A percentile compares a stretch with the other conserved stretches of the same genome.
phyloP scores from a whole-genome alignment of 92 coral and sea anemone genomes.

The Porites cylindrica region DNA sequence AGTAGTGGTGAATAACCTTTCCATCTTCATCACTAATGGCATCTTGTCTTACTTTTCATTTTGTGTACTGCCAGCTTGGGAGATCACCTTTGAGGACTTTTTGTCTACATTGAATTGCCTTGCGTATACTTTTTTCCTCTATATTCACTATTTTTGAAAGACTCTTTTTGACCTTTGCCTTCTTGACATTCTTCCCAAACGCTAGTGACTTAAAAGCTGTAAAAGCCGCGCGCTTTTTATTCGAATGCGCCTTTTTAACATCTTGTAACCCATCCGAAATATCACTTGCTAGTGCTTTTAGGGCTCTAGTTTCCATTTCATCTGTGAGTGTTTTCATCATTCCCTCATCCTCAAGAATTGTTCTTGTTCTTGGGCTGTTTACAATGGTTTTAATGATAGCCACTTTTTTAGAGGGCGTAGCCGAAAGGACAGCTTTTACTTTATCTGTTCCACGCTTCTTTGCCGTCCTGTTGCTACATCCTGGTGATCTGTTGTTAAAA shows the following conservation, averaged over 20 bases:
- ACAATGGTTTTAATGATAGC: conserved; percentile 14
- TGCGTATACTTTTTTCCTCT: conserved; percentile 23
- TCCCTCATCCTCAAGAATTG: conserved; percentile 20
- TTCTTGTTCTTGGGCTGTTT: conserved; percentile 43
- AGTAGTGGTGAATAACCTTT: conserved; percentile 26
- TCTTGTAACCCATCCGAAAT: conserved; percentile 63
- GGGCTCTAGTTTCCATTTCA: too few species aligned
- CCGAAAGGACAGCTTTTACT: conserved; percentile 26
- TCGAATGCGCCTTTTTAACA: conserved; percentile 53
- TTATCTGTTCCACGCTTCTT: conserved; percentile 34
- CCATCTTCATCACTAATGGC: conserved; percentile 45
- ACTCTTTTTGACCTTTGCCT: conserved; percentile 39
- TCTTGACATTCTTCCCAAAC: conserved; percentile 45
- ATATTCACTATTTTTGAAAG: conserved; percentile 45
- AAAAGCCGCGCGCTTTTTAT: conserved; percentile 57
- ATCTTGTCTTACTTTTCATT: conserved; percentile 25
- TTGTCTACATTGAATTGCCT: conserved; percentile 20
- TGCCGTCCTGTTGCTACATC: conserved; percentile 35
- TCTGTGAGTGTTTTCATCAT: conserved; percentile 41
- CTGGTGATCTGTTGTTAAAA: background rate
- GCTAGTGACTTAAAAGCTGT: conserved; percentile 51
- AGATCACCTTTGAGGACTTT: conserved; percentile 35
- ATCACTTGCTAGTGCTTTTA: conserved; percentile 63
- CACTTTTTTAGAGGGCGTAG: conserved; percentile 41
- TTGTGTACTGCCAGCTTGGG: conserved; percentile 32